Evolutionary conservation across 2,797 vertebrate genomes (phyloP).

Genomic region (Cyprinodon diabolis): DNA sequence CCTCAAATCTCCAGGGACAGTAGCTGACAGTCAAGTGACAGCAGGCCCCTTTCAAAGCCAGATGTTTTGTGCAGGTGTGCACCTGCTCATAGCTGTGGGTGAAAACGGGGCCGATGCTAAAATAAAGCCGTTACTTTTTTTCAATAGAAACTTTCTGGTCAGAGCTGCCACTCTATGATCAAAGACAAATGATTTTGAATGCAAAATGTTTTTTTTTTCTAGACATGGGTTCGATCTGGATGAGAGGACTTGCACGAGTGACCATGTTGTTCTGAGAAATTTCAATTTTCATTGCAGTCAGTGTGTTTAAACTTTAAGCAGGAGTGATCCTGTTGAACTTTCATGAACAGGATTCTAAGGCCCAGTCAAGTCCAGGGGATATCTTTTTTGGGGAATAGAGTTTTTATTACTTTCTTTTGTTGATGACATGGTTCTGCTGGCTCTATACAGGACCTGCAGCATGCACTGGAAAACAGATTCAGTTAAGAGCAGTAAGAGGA

Average conservation of each 20-base stretch:
- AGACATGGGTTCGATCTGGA: not conserved
- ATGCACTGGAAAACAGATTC: too few relatives aligned
- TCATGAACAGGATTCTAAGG: too few relatives aligned
- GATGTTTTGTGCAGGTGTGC: constrained; percentile 23
- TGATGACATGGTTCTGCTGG: too few relatives aligned
- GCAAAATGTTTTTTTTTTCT: not conserved
- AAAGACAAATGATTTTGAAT: not conserved
- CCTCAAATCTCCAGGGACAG: constrained; percentile 29
- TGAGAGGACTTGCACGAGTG: not conserved
- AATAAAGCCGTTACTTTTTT: not conserved
- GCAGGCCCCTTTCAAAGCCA: constrained; percentile 22
- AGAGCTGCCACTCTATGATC: not conserved
- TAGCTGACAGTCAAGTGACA: constrained; percentile 35
- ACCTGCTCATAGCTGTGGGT: constrained; percentile 29
- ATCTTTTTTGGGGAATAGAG: too few relatives aligned
- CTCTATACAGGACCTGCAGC: too few relatives aligned
- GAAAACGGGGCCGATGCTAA: constrained; percentile 31
- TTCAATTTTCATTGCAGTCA: not conserved
- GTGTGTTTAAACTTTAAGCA: too few relatives aligned
- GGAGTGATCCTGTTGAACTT: too few relatives aligned
- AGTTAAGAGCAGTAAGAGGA: too few relatives aligned
- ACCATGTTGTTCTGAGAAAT: not conserved
- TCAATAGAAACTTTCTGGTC: constrained; percentile 2
- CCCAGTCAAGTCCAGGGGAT: too few relatives aligned
- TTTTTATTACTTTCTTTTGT: too few relatives aligned